These are phyloP conservation scores for Plutomurus gul DNA, from an alignment of 1,140 invertebrate species.

Conservation along the genomic window DNA sequence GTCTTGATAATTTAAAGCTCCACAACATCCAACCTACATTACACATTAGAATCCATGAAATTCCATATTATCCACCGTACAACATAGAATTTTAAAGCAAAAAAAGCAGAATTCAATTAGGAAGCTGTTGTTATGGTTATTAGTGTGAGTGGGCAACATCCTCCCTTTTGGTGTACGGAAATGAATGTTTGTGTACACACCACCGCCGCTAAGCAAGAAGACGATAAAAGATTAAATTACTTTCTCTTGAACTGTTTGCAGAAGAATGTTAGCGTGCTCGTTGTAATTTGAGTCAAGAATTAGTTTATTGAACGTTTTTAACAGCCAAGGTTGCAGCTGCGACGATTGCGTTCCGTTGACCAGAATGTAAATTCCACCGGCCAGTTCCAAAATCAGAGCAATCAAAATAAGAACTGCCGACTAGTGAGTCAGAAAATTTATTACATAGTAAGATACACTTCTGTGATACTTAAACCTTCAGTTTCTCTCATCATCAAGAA, in stretches of 20 bases:
- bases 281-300: conserved; percentile 73
- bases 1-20: conserved; percentile 78
- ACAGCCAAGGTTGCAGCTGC: conserved; percentile 73
- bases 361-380: conserved; percentile 75
- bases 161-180: too few relatives aligned
- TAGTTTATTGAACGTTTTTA: conserved; percentile 69
- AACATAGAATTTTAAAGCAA: too few relatives aligned
- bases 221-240: conserved; percentile 59
- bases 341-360: conserved; percentile 79
- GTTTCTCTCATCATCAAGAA: too few relatives aligned
- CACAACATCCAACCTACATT: conserved; percentile 82
- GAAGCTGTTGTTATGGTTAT: too few relatives aligned
- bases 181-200: too few relatives aligned
- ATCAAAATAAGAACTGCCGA: conserved; percentile 57
- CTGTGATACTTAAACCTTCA: too few relatives aligned
- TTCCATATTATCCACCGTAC: too few relatives aligned
- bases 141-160: too few relatives aligned
- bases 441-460: too few relatives aligned
- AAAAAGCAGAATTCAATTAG: too few relatives aligned
- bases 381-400: conserved; percentile 71
- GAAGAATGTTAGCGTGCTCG: conserved; percentile 62
- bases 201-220: neutral
- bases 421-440: conserved; percentile 6
- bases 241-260: conserved; percentile 81
- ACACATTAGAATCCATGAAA: too few relatives aligned